Conservation (phyloP, 37 sponge, comb jelly and placozoan genomes). For the Axinella damicornis region DNA sequence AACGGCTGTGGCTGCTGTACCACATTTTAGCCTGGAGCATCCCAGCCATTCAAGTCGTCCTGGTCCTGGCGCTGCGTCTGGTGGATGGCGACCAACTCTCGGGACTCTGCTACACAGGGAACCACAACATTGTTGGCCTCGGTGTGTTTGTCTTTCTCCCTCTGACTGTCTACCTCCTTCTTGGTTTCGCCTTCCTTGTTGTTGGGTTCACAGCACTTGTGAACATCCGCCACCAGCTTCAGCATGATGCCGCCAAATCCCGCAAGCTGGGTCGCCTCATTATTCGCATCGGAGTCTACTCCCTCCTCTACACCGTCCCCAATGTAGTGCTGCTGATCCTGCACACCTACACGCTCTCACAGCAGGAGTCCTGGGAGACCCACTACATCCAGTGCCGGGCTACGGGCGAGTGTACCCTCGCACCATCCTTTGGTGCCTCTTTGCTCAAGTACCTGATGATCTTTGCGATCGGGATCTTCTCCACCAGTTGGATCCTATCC, state of each 20-base stretch:
- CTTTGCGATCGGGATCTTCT: conserved; percentile 65
- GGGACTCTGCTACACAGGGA: conserved; percentile 83
- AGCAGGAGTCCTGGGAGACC: conserved; percentile 57
- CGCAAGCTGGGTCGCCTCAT: conserved; percentile 80
- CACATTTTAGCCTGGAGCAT: conserved; percentile 89
- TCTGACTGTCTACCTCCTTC: conserved; percentile 53
- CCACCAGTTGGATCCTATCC: conserved; percentile 79
- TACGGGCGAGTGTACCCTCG: not conserved
- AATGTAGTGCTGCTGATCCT: conserved; percentile 71
- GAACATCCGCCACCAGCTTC: conserved; percentile 63
- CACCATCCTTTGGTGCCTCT: conserved; percentile 57
- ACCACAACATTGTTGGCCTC: conserved; percentile 52
- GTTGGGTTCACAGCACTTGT: conserved; percentile 79
- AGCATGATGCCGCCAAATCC: conserved; percentile 65
- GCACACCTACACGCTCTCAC: conserved; percentile 62
- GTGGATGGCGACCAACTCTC: conserved; percentile 91
- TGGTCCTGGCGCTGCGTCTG: conserved; percentile 60
- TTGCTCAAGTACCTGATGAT: conserved; percentile 75
- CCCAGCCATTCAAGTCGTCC: conserved; percentile 73
- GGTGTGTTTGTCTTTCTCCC: conserved; percentile 87
- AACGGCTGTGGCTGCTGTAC: conserved; percentile 76
- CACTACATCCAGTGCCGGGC: conserved; percentile 1
- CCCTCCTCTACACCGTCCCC: conserved; percentile 83
- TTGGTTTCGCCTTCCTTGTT: conserved; percentile 72
- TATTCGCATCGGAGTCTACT: conserved; percentile 82